Evolutionary conservation across 2,888 invertebrate genomes (phyloP), one percentile per base, ranked within the genome.

Genomic region (Drosophila leonis): DNA sequence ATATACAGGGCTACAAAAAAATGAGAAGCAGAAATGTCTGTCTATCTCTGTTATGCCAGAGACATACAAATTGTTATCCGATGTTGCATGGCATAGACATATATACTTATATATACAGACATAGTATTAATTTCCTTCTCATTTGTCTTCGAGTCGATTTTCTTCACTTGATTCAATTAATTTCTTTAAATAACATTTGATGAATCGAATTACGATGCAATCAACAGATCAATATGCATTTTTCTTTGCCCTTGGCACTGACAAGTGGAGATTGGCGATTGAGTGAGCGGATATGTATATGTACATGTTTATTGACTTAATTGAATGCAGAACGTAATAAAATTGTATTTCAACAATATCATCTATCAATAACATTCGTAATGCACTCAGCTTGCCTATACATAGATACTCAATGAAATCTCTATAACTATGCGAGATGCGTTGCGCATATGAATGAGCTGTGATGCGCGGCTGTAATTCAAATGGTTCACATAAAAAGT

Each of bases 401-500:
- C 37, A 37, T 51, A 37, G 52, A 37, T 24, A 31, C 62, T 64
- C 35, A 49, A 65, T 63, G 20, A 65, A 31, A 64, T 37, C 9
- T 1, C 9, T 35, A 35, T 52, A 65, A 31, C 18, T 46, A 13
- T 24, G 49, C 18, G 49, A 4, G 31, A 52, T 35, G 15, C 20
- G 51, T 9, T 24, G 20, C 6, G 35, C 33, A 52, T 33, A 15
- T 10, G 29, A 48, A 48, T 48, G 29, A 24, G 52, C 24, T 35
- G 52, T 8, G 52, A 24, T 24, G 49, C 6, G 31, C n/a, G 41
- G 57, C 6, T 48, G 48, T 60, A 60, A 57, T 44, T 13, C n/a
- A 55, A 48, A 75, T 57, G 60, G 27, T 29, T 59, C 37, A 44
- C n/a, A 64, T 57, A 60, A 63, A 75, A 66, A 55, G 67, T 72